These are phyloP conservation scores for Microcebus jonahi DNA, from an alignment of 2,113 vertebrate species.

Conservation along the genomic window DNA sequence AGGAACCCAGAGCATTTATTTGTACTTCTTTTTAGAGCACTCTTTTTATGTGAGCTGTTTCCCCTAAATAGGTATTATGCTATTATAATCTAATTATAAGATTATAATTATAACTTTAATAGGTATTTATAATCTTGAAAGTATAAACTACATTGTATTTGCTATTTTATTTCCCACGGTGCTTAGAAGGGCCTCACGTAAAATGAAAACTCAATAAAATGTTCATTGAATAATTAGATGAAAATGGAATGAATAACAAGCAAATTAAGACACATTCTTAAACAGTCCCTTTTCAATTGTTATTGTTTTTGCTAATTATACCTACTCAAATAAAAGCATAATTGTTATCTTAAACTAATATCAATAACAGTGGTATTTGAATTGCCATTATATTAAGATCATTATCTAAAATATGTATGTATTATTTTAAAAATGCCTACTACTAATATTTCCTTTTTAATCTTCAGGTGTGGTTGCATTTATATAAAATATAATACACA, in stretches of 20 bases:
- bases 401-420: constrained; percentile 19
- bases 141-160: not conserved
- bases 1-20: not conserved
- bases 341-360: not conserved
- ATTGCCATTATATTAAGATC: not conserved
- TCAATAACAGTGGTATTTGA: not conserved
- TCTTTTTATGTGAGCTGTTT: not conserved
- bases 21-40: not conserved
- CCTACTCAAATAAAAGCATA: not conserved
- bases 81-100: not conserved
- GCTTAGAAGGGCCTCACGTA: not conserved
- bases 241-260: constrained; percentile 7
- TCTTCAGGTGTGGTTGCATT: not conserved
- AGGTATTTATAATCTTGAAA: not conserved
- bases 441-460: constrained; percentile 22
- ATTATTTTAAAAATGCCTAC: not conserved
- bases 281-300: not conserved
- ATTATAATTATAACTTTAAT: not conserved
- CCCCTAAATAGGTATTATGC: not conserved
- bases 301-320: not conserved
- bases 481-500: not conserved
- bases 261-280: constrained; percentile 3
- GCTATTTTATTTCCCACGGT: not conserved
- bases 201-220: constrained; percentile 23
- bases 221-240: not conserved